Evolutionary conservation across 2,113 vertebrate species (phyloP).

Genomic region (Tor tambroides): DNA sequence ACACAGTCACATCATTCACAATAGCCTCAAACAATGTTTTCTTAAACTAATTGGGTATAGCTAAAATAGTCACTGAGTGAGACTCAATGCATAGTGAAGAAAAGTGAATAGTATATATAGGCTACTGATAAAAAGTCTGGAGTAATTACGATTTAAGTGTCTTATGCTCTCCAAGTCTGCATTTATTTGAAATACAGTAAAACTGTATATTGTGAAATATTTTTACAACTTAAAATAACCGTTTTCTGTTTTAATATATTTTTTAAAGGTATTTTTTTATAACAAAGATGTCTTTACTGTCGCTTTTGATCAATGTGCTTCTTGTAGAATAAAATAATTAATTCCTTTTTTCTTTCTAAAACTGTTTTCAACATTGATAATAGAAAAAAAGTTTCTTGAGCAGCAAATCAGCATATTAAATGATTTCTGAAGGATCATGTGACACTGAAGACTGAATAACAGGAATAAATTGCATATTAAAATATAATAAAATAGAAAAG

Average conservation of each 20-base stretch:
- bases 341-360: background rate
- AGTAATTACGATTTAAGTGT: background rate
- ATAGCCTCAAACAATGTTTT: conserved; percentile 12
- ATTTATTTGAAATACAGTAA: background rate
- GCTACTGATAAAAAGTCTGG: background rate
- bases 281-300: background rate
- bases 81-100: background rate
- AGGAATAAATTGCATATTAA: background rate
- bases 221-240: no score
- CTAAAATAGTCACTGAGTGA: background rate
- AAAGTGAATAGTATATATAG: background rate
- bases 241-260: no score
- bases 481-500: background rate
- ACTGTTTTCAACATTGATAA: background rate
- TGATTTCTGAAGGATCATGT: no score
- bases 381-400: background rate
- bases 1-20: conserved; percentile 13
- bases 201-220: background rate
- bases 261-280: background rate
- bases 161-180: background rate
- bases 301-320: background rate
- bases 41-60: background rate
- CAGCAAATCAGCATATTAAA: background rate
- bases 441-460: background rate
- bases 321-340: background rate